Evolutionary conservation across 92 coral and sea anemone species (phyloP).

Genomic region (Micromussa lordhowensis): DNA sequence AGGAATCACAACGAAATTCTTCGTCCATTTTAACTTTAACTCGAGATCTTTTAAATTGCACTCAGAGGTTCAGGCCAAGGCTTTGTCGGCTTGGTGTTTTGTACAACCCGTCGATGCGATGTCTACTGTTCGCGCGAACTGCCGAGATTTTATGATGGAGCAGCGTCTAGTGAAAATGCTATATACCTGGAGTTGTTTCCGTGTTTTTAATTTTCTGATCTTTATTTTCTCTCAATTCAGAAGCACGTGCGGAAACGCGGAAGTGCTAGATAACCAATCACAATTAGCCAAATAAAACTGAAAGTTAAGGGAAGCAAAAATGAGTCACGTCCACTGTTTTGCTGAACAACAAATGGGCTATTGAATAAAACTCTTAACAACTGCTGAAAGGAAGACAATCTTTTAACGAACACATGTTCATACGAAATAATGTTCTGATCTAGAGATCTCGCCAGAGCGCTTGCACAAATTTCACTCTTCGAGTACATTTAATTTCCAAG

Average conservation of each 20-base stretch:
- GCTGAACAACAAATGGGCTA: neutral
- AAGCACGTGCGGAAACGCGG: constrained; percentile 30
- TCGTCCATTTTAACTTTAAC: constrained; percentile 3
- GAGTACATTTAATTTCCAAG: neutral
- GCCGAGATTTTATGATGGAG: neutral
- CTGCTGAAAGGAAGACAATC: constrained; percentile 39
- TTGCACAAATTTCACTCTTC: neutral
- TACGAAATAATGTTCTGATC: neutral
- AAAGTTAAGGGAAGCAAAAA: neutral
- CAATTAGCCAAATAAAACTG: neutral
- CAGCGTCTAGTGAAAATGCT: neutral
- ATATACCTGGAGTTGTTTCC: constrained; percentile 13
- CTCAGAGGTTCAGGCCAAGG: neutral
- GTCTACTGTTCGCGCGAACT: neutral
- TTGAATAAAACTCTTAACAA: neutral
- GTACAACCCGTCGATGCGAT: neutral
- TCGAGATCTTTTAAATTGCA: neutral
- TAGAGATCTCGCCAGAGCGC: neutral
- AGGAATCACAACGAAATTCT: constrained; percentile 3
- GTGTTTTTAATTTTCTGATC: neutral
- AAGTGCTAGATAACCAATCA: constrained; percentile 24
- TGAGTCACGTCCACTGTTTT: neutral
- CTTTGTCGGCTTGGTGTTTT: neutral
- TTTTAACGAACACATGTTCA: neutral
- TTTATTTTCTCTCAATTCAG: neutral